Conservation (phyloP, 2,888 invertebrate species). For the Podotricha telesiphe region DNA sequence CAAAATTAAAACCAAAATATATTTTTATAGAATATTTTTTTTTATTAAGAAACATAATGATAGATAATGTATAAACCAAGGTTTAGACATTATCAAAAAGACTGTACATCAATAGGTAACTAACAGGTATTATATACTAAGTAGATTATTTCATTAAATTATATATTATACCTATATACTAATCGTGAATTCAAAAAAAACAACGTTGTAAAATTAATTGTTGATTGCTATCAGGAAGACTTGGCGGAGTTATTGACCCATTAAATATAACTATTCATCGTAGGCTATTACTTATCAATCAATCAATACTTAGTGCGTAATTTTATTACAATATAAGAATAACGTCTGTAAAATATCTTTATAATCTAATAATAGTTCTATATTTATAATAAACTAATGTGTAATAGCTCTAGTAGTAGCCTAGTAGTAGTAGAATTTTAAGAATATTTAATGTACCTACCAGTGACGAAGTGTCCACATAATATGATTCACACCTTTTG, state of each 20-base stretch:
- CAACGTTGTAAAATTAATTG: constrained; percentile 69
- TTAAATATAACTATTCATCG: constrained; percentile 30
- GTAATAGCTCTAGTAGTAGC: too few species aligned
- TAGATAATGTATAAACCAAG: too few species aligned
- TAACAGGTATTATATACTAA: background rate
- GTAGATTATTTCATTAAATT: background rate
- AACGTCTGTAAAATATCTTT: background rate
- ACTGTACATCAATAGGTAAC: too few species aligned
- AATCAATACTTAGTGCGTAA: background rate
- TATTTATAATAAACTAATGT: too few species aligned
- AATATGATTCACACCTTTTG: too few species aligned
- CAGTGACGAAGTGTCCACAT: too few species aligned
- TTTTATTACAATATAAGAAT: constrained; percentile 1
- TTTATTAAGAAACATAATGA: too few species aligned
- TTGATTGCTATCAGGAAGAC: constrained; percentile 70
- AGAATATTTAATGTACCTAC: too few species aligned
- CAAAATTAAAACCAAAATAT: too few species aligned
- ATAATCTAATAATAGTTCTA: background rate
- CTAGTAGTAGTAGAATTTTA: too few species aligned
- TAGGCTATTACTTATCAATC: constrained; percentile 20
- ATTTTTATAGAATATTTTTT: too few species aligned
- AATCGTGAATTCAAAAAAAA: constrained; percentile 56
- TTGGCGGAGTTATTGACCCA: constrained; percentile 32
- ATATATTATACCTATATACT: background rate
- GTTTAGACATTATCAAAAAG: too few species aligned